phyloP scores from a whole-genome alignment of 2,888 invertebrate species.

The Euzophera pinguis region DNA sequence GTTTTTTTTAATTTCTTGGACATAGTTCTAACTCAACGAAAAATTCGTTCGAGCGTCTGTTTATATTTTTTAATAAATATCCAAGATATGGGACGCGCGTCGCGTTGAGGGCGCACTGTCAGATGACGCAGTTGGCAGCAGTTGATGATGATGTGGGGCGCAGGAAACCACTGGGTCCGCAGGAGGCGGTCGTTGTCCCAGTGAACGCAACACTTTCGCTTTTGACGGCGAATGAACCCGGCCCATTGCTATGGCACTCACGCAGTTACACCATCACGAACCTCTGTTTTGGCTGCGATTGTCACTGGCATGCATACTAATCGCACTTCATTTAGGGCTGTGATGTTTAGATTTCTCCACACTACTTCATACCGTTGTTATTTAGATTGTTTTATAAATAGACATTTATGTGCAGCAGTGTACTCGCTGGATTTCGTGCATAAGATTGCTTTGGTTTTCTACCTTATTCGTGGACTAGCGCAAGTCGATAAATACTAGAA shows the following conservation, averaged over 20 bases:
- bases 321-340: constrained; percentile 54
- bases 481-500: constrained; percentile 10
- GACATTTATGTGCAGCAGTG: constrained; percentile 18
- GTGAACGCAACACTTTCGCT: constrained; percentile 77
- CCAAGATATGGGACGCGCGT: not conserved
- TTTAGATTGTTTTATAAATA: constrained; percentile 26
- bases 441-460: constrained; percentile 11
- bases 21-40: too few relatives aligned
- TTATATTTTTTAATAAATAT: not conserved
- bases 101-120: constrained; percentile 19
- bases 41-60: too few relatives aligned
- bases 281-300: constrained; percentile 65
- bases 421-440: constrained; percentile 11
- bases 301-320: constrained; percentile 68
- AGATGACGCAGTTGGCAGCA: constrained; percentile 32
- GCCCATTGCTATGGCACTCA: constrained; percentile 70
- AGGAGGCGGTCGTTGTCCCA: constrained; percentile 78
- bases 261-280: constrained; percentile 70
- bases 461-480: not conserved
- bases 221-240: constrained; percentile 78
- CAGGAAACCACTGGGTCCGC: constrained; percentile 55
- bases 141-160: constrained; percentile 48
- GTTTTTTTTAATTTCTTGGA: too few relatives aligned
- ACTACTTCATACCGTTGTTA: constrained; percentile 26
- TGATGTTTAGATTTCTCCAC: constrained; percentile 69